phyloP scores from a whole-genome alignment of 2,113 vertebrate genomes.

The Alces alces region DNA sequence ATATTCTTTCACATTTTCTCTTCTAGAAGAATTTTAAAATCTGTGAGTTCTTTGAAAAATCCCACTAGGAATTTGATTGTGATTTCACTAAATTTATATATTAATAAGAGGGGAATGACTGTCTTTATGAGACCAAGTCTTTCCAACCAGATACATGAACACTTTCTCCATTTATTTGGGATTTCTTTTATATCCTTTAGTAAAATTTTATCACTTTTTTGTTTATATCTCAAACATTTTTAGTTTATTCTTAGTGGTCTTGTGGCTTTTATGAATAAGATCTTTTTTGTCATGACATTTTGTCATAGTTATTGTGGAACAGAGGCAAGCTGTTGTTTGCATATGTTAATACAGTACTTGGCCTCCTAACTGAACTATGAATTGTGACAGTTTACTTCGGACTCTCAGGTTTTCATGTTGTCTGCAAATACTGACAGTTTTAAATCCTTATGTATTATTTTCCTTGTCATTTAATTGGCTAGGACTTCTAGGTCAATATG shows the following conservation, averaged over 20 bases:
- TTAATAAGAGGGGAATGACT: background rate
- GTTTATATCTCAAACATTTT: background rate
- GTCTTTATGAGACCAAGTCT: background rate
- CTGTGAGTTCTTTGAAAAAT: background rate
- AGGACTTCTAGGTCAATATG: background rate
- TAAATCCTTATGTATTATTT: background rate
- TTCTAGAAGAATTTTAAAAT: background rate
- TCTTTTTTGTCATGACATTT: background rate
- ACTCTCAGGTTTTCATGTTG: background rate
- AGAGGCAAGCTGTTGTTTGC: background rate
- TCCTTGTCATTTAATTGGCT: background rate
- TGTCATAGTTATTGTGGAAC: background rate
- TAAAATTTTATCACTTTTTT: conserved; percentile 15
- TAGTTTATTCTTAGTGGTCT: background rate
- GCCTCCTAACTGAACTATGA: background rate
- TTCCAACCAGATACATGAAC: background rate
- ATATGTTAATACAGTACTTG: background rate
- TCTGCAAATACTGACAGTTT: background rate
- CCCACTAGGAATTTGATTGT: background rate
- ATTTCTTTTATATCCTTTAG: conserved; percentile 32
- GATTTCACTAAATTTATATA: conserved; percentile 19
- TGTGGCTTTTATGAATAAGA: background rate
- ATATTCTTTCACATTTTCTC: background rate
- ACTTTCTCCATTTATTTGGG: background rate
- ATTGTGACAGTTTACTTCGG: background rate